These are phyloP conservation scores for Homarus gammarus DNA, from an alignment of 2,888 invertebrate genomes.

Conservation along the genomic window DNA sequence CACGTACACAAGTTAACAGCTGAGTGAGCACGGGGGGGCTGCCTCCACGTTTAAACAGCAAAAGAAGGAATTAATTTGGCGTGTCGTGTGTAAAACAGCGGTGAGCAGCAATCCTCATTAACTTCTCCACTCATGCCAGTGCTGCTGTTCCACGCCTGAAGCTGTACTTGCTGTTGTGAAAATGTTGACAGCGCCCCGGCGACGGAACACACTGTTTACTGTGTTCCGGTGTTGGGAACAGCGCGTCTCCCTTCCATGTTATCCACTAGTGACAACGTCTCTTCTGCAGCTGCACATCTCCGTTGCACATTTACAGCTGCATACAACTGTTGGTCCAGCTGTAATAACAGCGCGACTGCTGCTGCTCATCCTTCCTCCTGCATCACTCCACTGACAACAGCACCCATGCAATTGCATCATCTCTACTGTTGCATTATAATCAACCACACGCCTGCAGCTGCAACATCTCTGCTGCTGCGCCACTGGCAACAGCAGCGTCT, in stretches of 20 bases:
- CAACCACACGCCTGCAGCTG: not conserved
- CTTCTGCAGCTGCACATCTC: not conserved
- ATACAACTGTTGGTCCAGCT: too few species aligned
- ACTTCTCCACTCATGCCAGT: not conserved
- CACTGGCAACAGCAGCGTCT: too few species aligned
- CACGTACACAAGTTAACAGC: too few species aligned
- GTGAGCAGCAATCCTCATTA: not conserved
- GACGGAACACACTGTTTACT: too few species aligned
- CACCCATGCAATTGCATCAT: too few species aligned
- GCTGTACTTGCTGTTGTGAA: not conserved
- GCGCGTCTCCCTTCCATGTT: too few species aligned
- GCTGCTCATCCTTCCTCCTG: not conserved
- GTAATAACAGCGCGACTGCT: too few species aligned
- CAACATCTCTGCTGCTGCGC: too few species aligned
- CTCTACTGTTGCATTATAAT: not conserved
- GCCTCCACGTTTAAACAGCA: not conserved
- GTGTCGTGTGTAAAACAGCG: not conserved
- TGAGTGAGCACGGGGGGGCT: not conserved
- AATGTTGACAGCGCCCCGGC: too few species aligned
- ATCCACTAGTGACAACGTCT: too few species aligned
- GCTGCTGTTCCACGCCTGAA: not conserved
- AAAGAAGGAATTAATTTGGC: slow-evolving; percentile 5
- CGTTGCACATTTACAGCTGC: too few species aligned
- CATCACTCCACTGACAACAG: not conserved
- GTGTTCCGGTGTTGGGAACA: too few species aligned